Conservation (phyloP, 2,888 invertebrate genomes). For the Limenitis camilla region DNA sequence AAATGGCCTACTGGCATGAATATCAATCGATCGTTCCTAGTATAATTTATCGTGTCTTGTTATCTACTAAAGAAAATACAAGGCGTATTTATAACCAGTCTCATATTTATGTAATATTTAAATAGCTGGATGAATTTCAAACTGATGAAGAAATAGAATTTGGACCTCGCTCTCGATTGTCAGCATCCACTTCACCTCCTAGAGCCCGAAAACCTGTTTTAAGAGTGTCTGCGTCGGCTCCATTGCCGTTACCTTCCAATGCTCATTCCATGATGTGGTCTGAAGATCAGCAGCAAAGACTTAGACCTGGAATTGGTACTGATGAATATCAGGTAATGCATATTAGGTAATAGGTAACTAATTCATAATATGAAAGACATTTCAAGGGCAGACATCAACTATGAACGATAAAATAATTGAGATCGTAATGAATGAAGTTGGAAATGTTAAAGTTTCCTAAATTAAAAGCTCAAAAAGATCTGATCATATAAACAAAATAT, state of each 20-base stretch:
- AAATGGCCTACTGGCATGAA: slow-evolving; percentile 14
- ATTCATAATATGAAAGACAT: not conserved
- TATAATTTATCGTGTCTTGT: too few species aligned
- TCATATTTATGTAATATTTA: not conserved
- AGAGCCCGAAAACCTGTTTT: slow-evolving; percentile 27
- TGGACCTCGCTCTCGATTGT: slow-evolving; percentile 29
- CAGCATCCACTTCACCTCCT: slow-evolving; percentile 14
- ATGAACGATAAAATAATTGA: too few species aligned
- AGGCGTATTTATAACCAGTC: too few species aligned
- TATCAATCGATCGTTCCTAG: not conserved
- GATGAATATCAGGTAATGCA: slow-evolving; percentile 64
- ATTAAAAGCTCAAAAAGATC: too few species aligned
- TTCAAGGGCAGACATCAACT: too few species aligned
- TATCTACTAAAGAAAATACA: too few species aligned
- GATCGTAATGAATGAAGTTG: too few species aligned
- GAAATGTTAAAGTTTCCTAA: too few species aligned
- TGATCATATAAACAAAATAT: too few species aligned
- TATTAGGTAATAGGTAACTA: slow-evolving; percentile 39
- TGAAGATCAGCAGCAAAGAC: slow-evolving; percentile 46
- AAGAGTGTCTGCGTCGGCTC: slow-evolving; percentile 52
- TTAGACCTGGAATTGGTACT: slow-evolving; percentile 44
- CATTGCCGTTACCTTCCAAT: slow-evolving; percentile 45
- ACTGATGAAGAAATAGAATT: slow-evolving; percentile 60
- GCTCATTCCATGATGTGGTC: slow-evolving; percentile 52
- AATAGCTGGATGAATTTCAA: slow-evolving; percentile 62